Percentiles rank a stretch among this genome's conserved stretches.
phyloP scores from a whole-genome alignment of 2,797 vertebrate genomes.

The Amniataba percoides region DNA sequence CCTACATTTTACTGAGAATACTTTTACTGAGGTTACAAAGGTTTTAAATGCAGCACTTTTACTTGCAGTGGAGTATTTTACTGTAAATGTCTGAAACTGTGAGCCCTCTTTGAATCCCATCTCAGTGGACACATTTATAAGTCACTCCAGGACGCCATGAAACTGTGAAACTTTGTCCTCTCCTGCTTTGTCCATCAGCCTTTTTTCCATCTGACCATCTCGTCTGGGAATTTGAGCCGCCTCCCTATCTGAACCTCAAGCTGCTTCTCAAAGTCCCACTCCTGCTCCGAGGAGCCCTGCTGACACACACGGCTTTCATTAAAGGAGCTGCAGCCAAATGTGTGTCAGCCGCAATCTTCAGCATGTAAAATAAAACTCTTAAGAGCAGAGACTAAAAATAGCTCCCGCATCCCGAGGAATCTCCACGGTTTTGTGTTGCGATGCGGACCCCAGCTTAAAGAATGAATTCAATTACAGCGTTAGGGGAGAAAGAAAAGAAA shows the following conservation, averaged over 20 bases:
- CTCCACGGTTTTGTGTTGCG: slow-evolving; percentile 13
- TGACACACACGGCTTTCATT: slow-evolving; percentile 35
- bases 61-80: too few relatives aligned
- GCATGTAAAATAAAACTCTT: slow-evolving; percentile 39
- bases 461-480: slow-evolving; percentile 21
- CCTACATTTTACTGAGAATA: too few relatives aligned
- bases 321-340: slow-evolving; percentile 55
- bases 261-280: slow-evolving; percentile 46
- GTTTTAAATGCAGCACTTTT: too few relatives aligned
- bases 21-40: too few relatives aligned
- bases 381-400: slow-evolving; percentile 37
- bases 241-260: slow-evolving; percentile 51
- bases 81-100: neutral
- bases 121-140: neutral
- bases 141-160: neutral
- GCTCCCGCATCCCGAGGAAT: slow-evolving; percentile 11
- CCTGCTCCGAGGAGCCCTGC: slow-evolving; percentile 38
- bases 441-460: slow-evolving; percentile 18
- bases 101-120: neutral
- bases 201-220: slow-evolving; percentile 27
- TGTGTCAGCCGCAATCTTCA: slow-evolving; percentile 54
- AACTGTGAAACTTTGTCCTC: slow-evolving; percentile 33
- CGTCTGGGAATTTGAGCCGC: slow-evolving; percentile 38
- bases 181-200: slow-evolving; percentile 30
- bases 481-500: slow-evolving; percentile 24